Percentiles rank a stretch among this genome's conserved stretches.
Evolutionary conservation across 2,797 vertebrate species (phyloP).

Genomic region (Microchirus variegatus): DNA sequence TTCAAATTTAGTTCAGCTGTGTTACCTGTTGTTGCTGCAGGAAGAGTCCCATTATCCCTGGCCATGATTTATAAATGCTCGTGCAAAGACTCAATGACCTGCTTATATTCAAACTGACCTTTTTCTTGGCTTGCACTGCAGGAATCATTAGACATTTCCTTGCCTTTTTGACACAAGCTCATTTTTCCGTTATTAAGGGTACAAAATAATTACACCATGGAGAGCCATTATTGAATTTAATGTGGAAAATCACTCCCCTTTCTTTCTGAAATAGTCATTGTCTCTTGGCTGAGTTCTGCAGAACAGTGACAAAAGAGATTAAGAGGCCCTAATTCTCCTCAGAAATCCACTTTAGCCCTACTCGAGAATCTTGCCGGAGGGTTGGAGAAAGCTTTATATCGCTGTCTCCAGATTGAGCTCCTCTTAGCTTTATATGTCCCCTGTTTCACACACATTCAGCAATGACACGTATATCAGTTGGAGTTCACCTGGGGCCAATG

Average conservation of each 20-base stretch:
- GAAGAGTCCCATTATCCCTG: too few species aligned
- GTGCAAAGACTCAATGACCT: too few species aligned
- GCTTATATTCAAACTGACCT: too few species aligned
- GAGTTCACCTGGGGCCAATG: constrained; percentile 43
- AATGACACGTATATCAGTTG: constrained; percentile 56
- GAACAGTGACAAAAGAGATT: constrained; percentile 72
- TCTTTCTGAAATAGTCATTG: constrained; percentile 55
- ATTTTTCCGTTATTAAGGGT: constrained; percentile 49
- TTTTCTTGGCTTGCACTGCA: neutral
- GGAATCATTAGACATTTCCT: constrained; percentile 5
- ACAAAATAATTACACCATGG: constrained; percentile 53
- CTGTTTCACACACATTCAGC: constrained; percentile 28
- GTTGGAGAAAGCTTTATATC: constrained; percentile 64
- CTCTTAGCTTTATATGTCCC: constrained; percentile 44
- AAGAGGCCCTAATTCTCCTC: constrained; percentile 70
- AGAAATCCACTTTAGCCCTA: constrained; percentile 74
- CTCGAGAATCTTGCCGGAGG: constrained; percentile 64
- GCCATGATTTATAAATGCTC: too few species aligned
- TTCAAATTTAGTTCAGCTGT: too few species aligned
- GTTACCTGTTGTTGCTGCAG: too few species aligned
- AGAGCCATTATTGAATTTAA: constrained; percentile 62
- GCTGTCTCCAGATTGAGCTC: constrained; percentile 45
- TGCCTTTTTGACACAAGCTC: constrained; percentile 6
- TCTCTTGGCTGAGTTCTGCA: constrained; percentile 60
- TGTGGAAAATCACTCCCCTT: constrained; percentile 58